A percentile compares a stretch with the other conserved stretches of the same genome.
Conservation (phyloP, 1,140 invertebrate species). For the Ylistrum balloti region DNA sequence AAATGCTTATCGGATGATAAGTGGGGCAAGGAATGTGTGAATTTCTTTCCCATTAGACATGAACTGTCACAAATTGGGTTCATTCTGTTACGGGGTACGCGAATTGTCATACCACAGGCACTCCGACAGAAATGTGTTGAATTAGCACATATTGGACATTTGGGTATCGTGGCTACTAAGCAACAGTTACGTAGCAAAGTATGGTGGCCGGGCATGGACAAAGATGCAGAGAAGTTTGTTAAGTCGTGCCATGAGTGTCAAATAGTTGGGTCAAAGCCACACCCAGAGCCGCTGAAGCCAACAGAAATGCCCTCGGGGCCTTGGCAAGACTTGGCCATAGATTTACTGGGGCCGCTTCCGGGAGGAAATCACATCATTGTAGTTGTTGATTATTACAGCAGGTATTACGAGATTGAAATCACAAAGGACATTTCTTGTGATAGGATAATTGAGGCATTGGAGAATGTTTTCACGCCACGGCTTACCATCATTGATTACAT, state of each 20-base stretch:
- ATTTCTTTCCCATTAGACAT: too few relatives aligned
- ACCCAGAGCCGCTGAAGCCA: slow-evolving; percentile 56
- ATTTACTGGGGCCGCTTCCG: slow-evolving; percentile 66
- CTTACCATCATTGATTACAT: slow-evolving; percentile 47
- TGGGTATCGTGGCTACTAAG: slow-evolving; percentile 63
- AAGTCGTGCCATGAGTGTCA: slow-evolving; percentile 66
- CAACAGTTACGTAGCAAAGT: slow-evolving; percentile 59
- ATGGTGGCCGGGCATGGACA: slow-evolving; percentile 69
- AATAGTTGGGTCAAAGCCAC: slow-evolving; percentile 51
- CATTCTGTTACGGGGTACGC: slow-evolving; percentile 54
- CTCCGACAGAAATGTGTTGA: slow-evolving; percentile 2
- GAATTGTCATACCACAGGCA: slow-evolving; percentile 53
- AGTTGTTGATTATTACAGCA: slow-evolving; percentile 61
- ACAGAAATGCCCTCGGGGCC: slow-evolving; percentile 58
- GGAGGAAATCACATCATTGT: slow-evolving; percentile 61
- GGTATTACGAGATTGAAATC: slow-evolving; percentile 62
- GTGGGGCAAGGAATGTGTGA: too few relatives aligned
- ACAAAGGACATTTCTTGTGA: slow-evolving; percentile 52
- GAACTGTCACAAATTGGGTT: slow-evolving; percentile 36
- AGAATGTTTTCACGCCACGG: slow-evolving; percentile 62
- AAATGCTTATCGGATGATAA: too few relatives aligned
- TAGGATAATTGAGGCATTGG: slow-evolving; percentile 49
- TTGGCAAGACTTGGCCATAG: slow-evolving; percentile 64
- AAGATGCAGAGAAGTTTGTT: slow-evolving; percentile 62
- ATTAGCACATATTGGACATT: slow-evolving; percentile 61